A percentile compares a stretch with the other conserved stretches of the same genome.
phyloP scores from a whole-genome alignment of 92 coral and sea anemone genomes.

The Heliopora coerulea region DNA sequence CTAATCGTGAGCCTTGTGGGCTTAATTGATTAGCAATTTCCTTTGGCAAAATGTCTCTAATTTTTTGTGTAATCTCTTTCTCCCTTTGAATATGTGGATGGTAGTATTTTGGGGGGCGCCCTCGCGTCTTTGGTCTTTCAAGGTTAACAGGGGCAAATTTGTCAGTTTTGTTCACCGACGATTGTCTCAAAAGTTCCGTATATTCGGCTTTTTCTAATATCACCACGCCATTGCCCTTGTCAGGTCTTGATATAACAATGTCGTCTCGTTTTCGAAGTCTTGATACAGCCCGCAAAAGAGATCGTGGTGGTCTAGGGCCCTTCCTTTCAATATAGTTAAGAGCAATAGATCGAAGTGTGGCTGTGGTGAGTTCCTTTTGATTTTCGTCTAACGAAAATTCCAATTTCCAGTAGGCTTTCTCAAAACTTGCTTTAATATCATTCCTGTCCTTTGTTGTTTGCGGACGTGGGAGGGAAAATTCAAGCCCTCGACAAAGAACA shows the following conservation, averaged over 20 bases:
- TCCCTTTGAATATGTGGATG: slow-evolving; percentile 52
- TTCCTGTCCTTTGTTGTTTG: slow-evolving; percentile 24
- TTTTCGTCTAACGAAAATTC: slow-evolving; percentile 12
- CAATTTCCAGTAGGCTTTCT: slow-evolving; percentile 39
- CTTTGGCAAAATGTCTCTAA: slow-evolving; percentile 35
- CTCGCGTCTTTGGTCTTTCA: slow-evolving; percentile 44
- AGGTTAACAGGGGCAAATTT: slow-evolving; percentile 24
- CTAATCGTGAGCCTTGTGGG: slow-evolving; percentile 42
- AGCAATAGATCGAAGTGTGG: slow-evolving; percentile 53
- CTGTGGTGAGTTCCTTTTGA: slow-evolving; percentile 28
- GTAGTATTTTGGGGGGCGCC: slow-evolving; percentile 48
- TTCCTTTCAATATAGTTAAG: slow-evolving; percentile 53
- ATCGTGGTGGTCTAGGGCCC: slow-evolving; percentile 18
- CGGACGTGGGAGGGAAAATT: slow-evolving; percentile 42
- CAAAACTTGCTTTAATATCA: slow-evolving; percentile 52
- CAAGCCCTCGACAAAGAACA: slow-evolving; percentile 45
- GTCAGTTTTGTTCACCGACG: slow-evolving; percentile 50
- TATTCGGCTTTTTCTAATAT: slow-evolving; percentile 54
- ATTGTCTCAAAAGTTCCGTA: slow-evolving; percentile 40
- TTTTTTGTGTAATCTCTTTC: slow-evolving; percentile 5
- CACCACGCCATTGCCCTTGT: slow-evolving; percentile 62
- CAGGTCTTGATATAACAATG: slow-evolving; percentile 56
- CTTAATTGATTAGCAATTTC: slow-evolving; percentile 31
- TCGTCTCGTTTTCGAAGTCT: slow-evolving; percentile 34
- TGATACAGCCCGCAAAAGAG: slow-evolving; percentile 37